phyloP scores from a whole-genome alignment of 2,797 vertebrate species.

The Myiotriccus ornatus region DNA sequence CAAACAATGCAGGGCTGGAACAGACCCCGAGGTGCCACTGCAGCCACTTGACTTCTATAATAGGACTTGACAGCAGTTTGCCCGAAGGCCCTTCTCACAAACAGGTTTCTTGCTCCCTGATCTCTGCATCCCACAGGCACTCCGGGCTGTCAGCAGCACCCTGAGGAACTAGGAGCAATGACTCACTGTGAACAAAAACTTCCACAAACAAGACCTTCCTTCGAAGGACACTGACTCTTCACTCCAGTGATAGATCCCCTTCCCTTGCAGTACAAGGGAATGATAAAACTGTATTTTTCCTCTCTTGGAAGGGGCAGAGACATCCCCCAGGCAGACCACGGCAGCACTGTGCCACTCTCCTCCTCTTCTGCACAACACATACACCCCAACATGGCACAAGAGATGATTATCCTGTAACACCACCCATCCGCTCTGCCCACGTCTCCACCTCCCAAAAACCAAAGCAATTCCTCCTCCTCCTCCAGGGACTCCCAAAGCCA shows the following conservation, averaged over 20 bases:
- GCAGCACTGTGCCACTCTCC: not conserved
- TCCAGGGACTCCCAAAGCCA: not conserved
- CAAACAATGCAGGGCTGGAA: slow-evolving; percentile 22
- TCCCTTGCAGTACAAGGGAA: not conserved
- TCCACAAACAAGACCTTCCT: not conserved
- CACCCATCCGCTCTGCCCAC: not conserved
- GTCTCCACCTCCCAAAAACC: not conserved
- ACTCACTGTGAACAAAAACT: not conserved
- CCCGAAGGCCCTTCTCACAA: not conserved
- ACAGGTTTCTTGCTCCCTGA: not conserved
- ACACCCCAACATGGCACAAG: accelerated
- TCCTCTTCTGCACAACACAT: not conserved
- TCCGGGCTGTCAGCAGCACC: not conserved
- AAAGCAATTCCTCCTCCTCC: not conserved
- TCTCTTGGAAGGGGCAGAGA: not conserved
- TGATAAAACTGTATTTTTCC: not conserved
- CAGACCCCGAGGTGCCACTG: not conserved
- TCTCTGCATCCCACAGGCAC: not conserved
- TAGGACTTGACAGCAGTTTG: not conserved
- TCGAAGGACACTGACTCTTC: not conserved
- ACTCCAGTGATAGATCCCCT: not conserved
- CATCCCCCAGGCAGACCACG: not conserved
- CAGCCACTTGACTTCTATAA: slow-evolving; percentile 17
- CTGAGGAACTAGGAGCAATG: not conserved
- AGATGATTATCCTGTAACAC: not conserved